A percentile compares a stretch with the other conserved stretches of the same genome.
Conservation (phyloP, 2,113 vertebrate genomes). For the Equus przewalskii region DNA sequence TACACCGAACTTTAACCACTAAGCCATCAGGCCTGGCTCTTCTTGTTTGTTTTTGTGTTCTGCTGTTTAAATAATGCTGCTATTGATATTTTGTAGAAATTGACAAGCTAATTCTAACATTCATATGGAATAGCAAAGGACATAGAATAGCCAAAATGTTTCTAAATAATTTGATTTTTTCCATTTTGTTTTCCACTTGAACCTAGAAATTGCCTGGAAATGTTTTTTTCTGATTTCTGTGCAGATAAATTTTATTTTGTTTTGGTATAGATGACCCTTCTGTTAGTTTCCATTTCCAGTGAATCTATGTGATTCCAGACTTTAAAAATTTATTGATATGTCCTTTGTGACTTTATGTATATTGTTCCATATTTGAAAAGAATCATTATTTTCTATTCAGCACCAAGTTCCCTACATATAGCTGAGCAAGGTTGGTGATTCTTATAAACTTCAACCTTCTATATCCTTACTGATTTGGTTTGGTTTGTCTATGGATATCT, state of each 20-base stretch:
- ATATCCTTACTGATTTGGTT: neutral
- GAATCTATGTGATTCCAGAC: neutral
- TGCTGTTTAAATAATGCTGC: neutral
- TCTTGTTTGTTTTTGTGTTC: neutral
- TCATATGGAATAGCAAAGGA: neutral
- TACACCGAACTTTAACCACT: too few species aligned
- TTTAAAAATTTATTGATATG: neutral
- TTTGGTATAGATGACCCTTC: neutral
- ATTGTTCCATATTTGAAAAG: neutral
- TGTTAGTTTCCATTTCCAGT: neutral
- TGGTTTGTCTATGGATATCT: neutral
- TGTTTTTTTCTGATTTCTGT: neutral
- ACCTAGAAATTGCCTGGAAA: neutral
- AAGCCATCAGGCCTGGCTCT: neutral
- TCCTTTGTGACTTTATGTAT: neutral
- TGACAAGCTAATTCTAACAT: neutral
- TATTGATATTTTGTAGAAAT: neutral
- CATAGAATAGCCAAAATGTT: neutral
- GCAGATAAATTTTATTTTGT: neutral
- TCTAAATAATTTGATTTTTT: neutral
- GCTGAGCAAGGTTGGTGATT: neutral
- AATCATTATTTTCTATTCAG: neutral
- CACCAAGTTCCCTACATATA: neutral
- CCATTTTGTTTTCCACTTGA: conserved; percentile 17
- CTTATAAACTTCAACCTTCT: neutral